Conservation (phyloP, 2,113 vertebrate genomes). For the Pelusios castaneus region DNA sequence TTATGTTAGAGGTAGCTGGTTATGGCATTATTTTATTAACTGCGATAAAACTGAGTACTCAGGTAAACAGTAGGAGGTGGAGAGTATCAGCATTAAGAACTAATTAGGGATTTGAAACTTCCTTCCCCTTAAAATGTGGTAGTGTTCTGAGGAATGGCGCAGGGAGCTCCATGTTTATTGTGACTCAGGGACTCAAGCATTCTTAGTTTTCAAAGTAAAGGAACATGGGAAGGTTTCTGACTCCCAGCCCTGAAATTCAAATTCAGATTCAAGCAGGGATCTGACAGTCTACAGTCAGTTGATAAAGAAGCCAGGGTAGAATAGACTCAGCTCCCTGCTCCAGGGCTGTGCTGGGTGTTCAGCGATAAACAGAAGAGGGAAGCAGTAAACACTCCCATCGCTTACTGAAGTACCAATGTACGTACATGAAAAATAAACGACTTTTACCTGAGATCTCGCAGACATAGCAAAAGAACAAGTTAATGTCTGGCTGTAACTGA, state of each 20-base stretch:
- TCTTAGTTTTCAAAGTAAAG: neutral
- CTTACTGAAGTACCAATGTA: neutral
- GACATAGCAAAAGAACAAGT: neutral
- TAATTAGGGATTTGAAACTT: neutral
- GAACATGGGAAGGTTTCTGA: neutral
- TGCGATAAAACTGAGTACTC: neutral
- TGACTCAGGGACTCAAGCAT: neutral
- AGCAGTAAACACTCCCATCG: neutral
- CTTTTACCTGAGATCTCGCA: neutral
- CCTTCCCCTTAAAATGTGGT: neutral
- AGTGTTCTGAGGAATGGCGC: neutral
- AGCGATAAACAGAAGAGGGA: neutral
- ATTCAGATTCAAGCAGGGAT: neutral
- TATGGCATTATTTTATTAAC: neutral
- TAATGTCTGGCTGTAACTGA: neutral
- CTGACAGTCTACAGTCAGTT: neutral
- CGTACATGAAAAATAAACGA: neutral
- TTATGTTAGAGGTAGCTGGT: neutral
- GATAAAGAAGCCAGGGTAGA: neutral
- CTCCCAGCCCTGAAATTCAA: neutral
- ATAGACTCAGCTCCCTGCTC: neutral
- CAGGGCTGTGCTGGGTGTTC: neutral
- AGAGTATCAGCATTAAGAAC: neutral
- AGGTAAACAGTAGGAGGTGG: neutral
- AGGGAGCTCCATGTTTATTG: neutral